Percentiles rank a stretch among this genome's conserved stretches.
Evolutionary conservation across 2,113 vertebrate species (phyloP).

Genomic region (Falco punctatus): DNA sequence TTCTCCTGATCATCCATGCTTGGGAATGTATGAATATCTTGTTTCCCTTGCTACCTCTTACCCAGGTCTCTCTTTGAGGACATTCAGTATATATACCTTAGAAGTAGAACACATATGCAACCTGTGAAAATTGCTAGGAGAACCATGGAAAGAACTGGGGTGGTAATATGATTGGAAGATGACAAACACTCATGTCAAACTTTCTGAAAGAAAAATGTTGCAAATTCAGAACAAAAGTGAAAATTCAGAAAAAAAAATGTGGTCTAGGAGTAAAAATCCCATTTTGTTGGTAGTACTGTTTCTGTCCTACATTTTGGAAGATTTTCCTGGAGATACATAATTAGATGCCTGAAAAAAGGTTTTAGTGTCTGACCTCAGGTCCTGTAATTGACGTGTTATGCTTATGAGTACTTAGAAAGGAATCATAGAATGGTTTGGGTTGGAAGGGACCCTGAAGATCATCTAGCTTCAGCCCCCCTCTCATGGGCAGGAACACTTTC

Average conservation of each 20-base stretch:
- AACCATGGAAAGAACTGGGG: not conserved
- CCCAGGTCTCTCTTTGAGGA: not conserved
- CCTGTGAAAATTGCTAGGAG: not conserved
- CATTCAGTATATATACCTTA: not conserved
- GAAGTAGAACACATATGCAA: not conserved
- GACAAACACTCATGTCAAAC: not conserved
- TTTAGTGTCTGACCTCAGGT: not conserved
- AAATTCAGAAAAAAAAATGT: not conserved
- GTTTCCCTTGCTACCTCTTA: not conserved
- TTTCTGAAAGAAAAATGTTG: not conserved
- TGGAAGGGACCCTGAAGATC: too few relatives aligned
- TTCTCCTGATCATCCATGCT: not conserved
- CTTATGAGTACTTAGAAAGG: not conserved
- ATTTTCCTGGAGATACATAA: not conserved
- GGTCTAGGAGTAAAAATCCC: not conserved
- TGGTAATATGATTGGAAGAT: not conserved
- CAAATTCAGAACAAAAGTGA: not conserved
- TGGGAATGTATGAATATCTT: not conserved
- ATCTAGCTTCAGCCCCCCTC: too few relatives aligned
- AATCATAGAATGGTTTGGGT: not conserved
- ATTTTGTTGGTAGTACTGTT: not conserved
- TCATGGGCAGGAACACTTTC: too few relatives aligned
- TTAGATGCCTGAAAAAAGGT: not conserved
- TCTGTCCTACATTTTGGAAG: not conserved
- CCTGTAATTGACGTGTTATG: not conserved